Conservation (phyloP, 2,797 vertebrate genomes). For the Sebastolobus alascanus region DNA sequence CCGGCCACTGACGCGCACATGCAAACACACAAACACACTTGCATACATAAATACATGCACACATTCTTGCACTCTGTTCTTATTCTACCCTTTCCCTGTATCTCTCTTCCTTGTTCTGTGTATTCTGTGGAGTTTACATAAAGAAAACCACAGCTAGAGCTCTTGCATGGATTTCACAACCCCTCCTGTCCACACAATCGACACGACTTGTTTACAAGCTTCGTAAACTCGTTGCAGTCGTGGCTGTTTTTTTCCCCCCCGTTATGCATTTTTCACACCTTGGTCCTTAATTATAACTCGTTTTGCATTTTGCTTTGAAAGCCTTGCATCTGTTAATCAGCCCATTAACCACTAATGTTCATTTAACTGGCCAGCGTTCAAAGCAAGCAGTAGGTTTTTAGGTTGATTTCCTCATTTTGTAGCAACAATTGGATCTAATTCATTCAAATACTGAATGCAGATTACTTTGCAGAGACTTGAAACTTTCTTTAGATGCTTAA, state of each 20-base stretch:
- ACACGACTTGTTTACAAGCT: slow-evolving; percentile 17
- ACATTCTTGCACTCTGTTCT: slow-evolving; percentile 2
- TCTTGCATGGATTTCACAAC: slow-evolving; percentile 29
- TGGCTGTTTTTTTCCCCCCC: too few species aligned
- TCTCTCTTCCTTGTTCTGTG: not conserved
- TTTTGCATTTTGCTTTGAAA: slow-evolving; percentile 7
- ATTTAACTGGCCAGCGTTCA: not conserved
- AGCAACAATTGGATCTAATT: not conserved
- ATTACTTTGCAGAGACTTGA: not conserved
- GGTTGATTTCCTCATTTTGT: not conserved
- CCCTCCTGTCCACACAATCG: not conserved
- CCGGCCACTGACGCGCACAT: slow-evolving; percentile 47
- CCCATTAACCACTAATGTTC: not conserved
- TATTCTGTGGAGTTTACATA: not conserved
- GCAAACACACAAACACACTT: slow-evolving; percentile 28
- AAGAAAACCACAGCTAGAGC: not conserved
- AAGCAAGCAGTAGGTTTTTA: not conserved
- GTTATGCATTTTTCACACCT: not conserved
- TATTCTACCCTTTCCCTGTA: not conserved
- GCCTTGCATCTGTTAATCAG: not conserved
- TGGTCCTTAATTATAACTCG: not conserved
- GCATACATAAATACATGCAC: slow-evolving; percentile 4
- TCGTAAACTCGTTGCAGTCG: not conserved
- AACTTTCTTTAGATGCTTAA: not conserved
- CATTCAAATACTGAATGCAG: not conserved